Base-by-base conservation (phyloP, 23 tunicate species). In the Ascidia mentula region DNA sequence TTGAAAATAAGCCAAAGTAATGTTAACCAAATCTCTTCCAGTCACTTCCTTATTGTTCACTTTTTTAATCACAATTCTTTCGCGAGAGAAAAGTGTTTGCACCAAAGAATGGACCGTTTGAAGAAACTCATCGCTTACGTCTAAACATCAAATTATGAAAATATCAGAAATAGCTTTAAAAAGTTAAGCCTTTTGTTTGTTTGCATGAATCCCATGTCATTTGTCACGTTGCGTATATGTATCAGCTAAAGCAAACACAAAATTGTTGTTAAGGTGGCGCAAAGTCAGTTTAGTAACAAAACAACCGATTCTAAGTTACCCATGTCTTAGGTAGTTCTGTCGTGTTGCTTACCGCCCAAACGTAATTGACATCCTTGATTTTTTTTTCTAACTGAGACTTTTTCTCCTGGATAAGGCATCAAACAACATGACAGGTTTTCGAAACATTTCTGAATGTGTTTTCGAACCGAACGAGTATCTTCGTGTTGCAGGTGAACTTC, bases 391-490 rank as follows among this genome's bases (percentile, higher is more conserved):
- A 78, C 72, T 18, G 71, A 72, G 12, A 78, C 82, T 9, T 34
- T 37, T 20, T 46, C 33, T 20, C 82, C 82, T 32, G 82, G 82
- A 13, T 46, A 13, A 9, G 72, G 71, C 40, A 46, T 30, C 18
- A 46, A 59, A 37, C 71, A 78, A 78, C 82, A 78, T 28, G 45
- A 59, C 18, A 78, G 30, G 38, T 59, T 34, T 20, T 59, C 72
- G 26, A 78, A 78, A 6, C 38, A 46, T 26, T 46, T 37, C 18
- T 0, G 6, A 6, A 78, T 78, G 72, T 78, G 35, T 22, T 78
- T 9, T 0, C 82, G 20, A 0, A 78, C 82, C 0, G 72, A 46
- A 8, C 40, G 22, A 28, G 53, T 0, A 30, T 46, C 82, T 7
- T 37, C 5, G 34, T 46, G 38, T 28, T 40, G 15, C 18, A 0